These are phyloP conservation scores for Atherinosoma microstoma DNA, from an alignment of 2,797 vertebrate genomes.

Conservation along the genomic window DNA sequence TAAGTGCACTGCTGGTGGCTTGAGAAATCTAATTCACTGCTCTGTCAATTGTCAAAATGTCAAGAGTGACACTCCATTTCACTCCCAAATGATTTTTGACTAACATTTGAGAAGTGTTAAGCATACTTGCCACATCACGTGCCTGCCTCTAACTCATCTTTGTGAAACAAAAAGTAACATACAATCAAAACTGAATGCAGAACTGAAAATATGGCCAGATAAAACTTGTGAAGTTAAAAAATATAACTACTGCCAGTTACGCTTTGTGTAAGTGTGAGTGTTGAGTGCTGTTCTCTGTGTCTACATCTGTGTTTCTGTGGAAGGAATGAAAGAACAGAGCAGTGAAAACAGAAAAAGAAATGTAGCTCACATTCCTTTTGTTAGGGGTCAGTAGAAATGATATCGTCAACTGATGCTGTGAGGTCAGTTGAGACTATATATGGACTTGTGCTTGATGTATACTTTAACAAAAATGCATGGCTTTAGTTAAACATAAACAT, in stretches of 20 bases:
- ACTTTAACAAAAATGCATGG: conserved; percentile 34
- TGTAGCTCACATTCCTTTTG: conserved; percentile 33
- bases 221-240: conserved; percentile 13
- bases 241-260: conserved; percentile 15
- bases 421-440: conserved; percentile 53
- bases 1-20: neutral
- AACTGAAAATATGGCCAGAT: neutral
- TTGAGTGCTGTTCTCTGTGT: conserved; percentile 23
- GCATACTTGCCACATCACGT: neutral
- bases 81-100: conserved; percentile 10
- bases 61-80: conserved; percentile 7
- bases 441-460: conserved; percentile 38
- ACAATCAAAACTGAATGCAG: neutral
- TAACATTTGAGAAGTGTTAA: conserved; percentile 14
- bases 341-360: conserved; percentile 36
- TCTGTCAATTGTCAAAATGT: conserved; percentile 23
- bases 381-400: conserved; percentile 21
- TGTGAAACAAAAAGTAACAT: conserved; percentile 1
- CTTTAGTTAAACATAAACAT: conserved; percentile 25
- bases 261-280: conserved; percentile 13
- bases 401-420: conserved; percentile 21
- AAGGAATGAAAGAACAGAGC: conserved; percentile 48
- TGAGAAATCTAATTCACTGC: conserved; percentile 7
- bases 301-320: conserved; percentile 17
- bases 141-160: neutral